Percentiles rank a stretch among this genome's conserved stretches.
Evolutionary conservation across 1,140 invertebrate genomes (phyloP).

Genomic region (Akabosia matsudoensis): DNA sequence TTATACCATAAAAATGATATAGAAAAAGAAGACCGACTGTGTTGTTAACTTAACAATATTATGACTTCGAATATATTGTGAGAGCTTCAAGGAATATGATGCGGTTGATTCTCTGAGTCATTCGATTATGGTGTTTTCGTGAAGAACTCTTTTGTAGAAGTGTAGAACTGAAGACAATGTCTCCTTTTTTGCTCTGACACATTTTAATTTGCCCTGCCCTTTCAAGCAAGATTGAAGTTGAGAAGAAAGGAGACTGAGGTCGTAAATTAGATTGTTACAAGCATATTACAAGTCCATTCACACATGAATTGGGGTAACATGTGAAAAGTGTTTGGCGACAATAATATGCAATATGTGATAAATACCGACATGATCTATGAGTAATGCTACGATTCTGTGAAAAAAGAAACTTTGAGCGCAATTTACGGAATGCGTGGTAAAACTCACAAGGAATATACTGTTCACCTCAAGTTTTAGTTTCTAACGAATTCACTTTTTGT

Average conservation of each 20-base stretch:
- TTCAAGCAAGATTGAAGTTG: neutral
- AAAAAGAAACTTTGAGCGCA: too few relatives aligned
- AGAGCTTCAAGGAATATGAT: neutral
- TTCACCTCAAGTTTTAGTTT: too few relatives aligned
- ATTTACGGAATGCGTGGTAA: too few relatives aligned
- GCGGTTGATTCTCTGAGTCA: neutral
- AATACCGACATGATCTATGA: too few relatives aligned
- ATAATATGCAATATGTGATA: too few relatives aligned
- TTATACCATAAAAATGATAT: neutral
- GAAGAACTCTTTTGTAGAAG: neutral
- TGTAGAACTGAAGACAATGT: neutral
- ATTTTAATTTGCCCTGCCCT: conserved; percentile 22
- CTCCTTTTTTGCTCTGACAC: conserved; percentile 6
- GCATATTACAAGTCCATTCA: neutral
- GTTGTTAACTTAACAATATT: neutral
- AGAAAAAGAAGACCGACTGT: neutral
- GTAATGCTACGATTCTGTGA: too few relatives aligned
- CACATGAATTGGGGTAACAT: neutral
- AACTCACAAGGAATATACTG: too few relatives aligned
- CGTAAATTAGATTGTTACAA: conserved; percentile 11
- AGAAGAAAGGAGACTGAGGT: neutral
- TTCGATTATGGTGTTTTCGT: neutral
- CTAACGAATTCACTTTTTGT: too few relatives aligned
- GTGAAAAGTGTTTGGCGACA: too few relatives aligned
- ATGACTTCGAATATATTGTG: neutral